Evolutionary conservation across 2,113 vertebrate species (phyloP).

Genomic region (Odocoileus hemionus): DNA sequence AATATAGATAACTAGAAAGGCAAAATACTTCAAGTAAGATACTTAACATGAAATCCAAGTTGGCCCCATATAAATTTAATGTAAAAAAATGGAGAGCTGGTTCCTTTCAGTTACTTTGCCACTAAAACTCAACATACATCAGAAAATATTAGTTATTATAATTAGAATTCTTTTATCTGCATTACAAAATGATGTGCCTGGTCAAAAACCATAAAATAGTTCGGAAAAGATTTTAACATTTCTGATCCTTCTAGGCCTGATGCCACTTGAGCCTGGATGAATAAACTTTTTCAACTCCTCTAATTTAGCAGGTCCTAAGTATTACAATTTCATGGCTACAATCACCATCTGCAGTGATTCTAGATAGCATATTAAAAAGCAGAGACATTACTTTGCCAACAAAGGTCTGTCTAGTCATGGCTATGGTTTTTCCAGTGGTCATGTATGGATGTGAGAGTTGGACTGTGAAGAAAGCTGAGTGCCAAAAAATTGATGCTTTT

Average conservation of each 20-base stretch:
- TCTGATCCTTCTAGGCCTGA: not conserved
- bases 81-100: not conserved
- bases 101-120: not conserved
- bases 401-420: too few species aligned
- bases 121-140: not conserved
- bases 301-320: not conserved
- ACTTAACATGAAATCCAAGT: not conserved
- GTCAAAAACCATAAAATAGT: conserved; percentile 7
- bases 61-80: conserved; percentile 12
- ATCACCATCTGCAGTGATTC: too few species aligned
- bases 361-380: too few species aligned
- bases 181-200: not conserved
- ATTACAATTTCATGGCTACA: not conserved
- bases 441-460: too few species aligned
- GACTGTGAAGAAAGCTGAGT: too few species aligned
- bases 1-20: not conserved
- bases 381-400: too few species aligned
- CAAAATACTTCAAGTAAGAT: not conserved
- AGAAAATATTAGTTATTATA: not conserved
- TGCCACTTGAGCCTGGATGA: not conserved
- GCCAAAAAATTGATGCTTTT: too few species aligned
- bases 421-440: too few species aligned
- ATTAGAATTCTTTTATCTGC: not conserved
- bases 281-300: not conserved
- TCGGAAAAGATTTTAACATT: not conserved